A percentile compares a stretch with the other conserved stretches of the same genome.
These are phyloP conservation scores for Xyrauchen texanus DNA, from an alignment of 2,113 vertebrate genomes.

Conservation along the genomic window DNA sequence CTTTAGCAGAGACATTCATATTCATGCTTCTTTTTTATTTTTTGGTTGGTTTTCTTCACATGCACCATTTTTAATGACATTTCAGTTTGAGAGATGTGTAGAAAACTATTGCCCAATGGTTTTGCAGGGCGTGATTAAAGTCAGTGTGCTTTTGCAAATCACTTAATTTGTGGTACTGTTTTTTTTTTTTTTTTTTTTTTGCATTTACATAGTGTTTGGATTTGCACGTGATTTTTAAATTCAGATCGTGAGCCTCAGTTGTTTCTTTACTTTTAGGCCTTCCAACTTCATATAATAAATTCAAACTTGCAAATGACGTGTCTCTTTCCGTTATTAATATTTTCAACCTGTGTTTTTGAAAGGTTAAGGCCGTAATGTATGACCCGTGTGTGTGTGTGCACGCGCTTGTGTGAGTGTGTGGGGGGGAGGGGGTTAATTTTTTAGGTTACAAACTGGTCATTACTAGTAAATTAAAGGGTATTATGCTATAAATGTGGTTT, in stretches of 20 bases:
- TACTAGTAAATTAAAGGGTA: no score
- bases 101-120: background rate
- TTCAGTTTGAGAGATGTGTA: background rate
- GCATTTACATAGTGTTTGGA: background rate
- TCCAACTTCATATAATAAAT: background rate
- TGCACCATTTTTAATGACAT: background rate
- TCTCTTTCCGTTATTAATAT: conserved; percentile 33
- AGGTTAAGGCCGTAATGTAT: conserved; percentile 67
- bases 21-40: background rate
- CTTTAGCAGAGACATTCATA: background rate
- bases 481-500: no score
- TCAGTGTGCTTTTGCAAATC: background rate
- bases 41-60: background rate
- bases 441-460: no score
- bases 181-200: no score
- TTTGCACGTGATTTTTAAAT: background rate
- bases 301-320: background rate
- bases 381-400: conserved; percentile 63
- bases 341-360: background rate
- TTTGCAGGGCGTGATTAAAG: background rate
- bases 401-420: no score
- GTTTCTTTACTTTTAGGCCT: background rate
- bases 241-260: no score
- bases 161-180: background rate
- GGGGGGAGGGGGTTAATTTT: no score